A percentile compares a stretch with the other conserved stretches of the same genome.
Evolutionary conservation across 1,140 invertebrate genomes (phyloP).

Genomic region (Mamestra configurata): DNA sequence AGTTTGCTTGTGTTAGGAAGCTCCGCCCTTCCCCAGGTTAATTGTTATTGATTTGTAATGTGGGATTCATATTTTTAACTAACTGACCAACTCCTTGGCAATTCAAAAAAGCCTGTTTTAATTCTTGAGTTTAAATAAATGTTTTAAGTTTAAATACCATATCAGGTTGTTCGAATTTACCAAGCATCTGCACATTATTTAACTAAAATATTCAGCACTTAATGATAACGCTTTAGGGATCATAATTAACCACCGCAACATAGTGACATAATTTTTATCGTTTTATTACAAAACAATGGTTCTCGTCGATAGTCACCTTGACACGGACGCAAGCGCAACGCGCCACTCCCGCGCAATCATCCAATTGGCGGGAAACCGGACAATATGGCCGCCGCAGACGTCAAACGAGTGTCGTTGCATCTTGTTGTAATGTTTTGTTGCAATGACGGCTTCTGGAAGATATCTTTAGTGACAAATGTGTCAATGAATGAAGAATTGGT

Average conservation of each 20-base stretch:
- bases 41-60: too few species aligned
- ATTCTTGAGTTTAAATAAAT: too few species aligned
- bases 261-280: constrained; percentile 35
- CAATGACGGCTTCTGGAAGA: constrained; percentile 29
- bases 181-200: too few species aligned
- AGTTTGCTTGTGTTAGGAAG: too few species aligned
- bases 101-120: too few species aligned
- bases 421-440: constrained; percentile 43
- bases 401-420: constrained; percentile 34
- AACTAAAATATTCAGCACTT: too few species aligned
- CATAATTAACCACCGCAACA: not conserved
- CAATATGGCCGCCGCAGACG: constrained; percentile 72
- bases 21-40: too few species aligned
- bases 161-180: too few species aligned
- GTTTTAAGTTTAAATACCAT: too few species aligned
- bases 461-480: not conserved
- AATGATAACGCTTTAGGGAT: too few species aligned
- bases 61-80: too few species aligned
- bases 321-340: constrained; percentile 62
- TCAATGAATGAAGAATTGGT: constrained; percentile 2
- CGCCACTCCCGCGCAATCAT: constrained; percentile 77
- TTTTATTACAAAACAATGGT: constrained; percentile 44
- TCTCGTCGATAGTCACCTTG: constrained; percentile 71
- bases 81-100: too few species aligned
- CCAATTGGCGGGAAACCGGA: constrained; percentile 76